Base-by-base conservation (phyloP, 2,113 vertebrate genomes). In the Mohoua ochrocephala region DNA sequence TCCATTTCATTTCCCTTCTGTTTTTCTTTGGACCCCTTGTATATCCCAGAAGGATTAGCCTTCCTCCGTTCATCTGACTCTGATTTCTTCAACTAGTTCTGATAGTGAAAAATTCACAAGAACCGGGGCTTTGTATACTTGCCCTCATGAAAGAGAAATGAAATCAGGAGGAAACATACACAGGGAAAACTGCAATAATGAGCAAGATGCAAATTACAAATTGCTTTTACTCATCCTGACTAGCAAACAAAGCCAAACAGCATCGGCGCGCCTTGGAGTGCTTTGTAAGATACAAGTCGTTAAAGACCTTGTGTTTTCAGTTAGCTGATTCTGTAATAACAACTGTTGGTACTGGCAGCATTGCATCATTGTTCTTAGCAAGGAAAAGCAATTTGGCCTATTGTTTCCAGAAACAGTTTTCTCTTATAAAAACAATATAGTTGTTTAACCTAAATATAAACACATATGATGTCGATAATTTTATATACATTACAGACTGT, bases 401-500 rank as follows among this genome's bases (percentile, higher is more conserved):
- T 96, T 97, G 93, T 95, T 97, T 95, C 83, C 91, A 96, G 88
- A 94, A 93, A 94, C 37, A 78, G 73, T 95, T 93, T 96, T 96
- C 88, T 71, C 63, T 78, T 84, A 75, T 91, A 92, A 87, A 94
- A 95, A 86, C 71, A 81, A 93, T 93, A 75, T 45, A 47, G 44
- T 71, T 93, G 75, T 78, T 95, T 93, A 94, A 94, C 76, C 79
- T 93, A 96, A 96, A 95, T 94, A 96, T 84, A 96, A 96, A 94
- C 92, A 93, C 79, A 93, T 71, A 87, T 33, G 76, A 81, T 91
- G 71, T 47, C 54, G 90, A 89, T 94, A 91, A 96, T 86, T 81
- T 78, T 78, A 78, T 92, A 96, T 90, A 75, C 31, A 53, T 94
- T 91, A 68, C 76, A 89, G 79, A 39, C 11, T 64, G 79, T 64